These are phyloP conservation scores for Serilophus lunatus DNA, from an alignment of 2,113 vertebrate species.

Conservation along the genomic window DNA sequence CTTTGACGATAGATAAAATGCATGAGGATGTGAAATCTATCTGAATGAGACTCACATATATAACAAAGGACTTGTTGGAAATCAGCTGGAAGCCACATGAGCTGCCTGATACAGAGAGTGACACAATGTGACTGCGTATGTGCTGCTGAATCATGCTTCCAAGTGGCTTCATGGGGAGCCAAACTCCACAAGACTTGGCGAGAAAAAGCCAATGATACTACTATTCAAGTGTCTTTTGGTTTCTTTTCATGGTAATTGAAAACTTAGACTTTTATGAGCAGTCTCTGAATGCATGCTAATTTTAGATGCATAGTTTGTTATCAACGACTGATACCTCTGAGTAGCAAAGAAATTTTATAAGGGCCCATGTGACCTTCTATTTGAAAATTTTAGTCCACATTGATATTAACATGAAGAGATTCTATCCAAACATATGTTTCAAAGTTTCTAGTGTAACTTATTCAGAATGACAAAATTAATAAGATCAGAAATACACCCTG, in stretches of 20 bases:
- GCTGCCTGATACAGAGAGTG: neutral
- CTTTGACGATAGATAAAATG: neutral
- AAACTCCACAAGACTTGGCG: neutral
- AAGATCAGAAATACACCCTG: neutral
- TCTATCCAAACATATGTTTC: neutral
- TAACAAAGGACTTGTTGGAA: neutral
- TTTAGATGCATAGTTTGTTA: neutral
- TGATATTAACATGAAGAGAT: neutral
- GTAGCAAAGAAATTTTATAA: neutral
- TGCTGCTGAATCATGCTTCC: neutral
- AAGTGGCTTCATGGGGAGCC: neutral
- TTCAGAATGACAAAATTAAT: neutral
- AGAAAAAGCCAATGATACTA: neutral
- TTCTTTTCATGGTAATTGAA: neutral
- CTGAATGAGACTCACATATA: neutral
- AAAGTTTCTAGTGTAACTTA: neutral
- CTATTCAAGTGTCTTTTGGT: neutral
- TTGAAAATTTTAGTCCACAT: neutral
- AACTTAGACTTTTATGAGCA: neutral
- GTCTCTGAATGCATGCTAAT: neutral
- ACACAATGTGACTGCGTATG: accelerated
- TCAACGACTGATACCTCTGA: neutral
- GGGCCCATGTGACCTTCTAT: accelerated
- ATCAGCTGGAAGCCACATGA: neutral
- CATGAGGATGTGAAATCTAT: neutral